Conservation (phyloP, 2,797 vertebrate genomes). For the Echeneis naucrates region DNA sequence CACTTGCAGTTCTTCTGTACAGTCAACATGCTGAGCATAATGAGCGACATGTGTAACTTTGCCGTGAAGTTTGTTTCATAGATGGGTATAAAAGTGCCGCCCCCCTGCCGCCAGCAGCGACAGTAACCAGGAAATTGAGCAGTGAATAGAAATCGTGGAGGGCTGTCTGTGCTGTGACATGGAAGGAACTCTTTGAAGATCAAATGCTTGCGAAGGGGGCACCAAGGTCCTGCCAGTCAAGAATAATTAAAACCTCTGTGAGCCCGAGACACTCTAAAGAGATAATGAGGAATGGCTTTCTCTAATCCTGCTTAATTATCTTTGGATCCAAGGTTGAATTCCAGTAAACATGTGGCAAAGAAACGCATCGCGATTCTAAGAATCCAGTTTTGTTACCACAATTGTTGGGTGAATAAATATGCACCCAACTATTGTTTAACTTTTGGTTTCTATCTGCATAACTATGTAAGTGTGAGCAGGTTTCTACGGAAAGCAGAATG, state of each 20-base stretch:
- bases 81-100: constrained; percentile 24
- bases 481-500: not conserved
- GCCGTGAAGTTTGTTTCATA: constrained; percentile 11
- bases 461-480: not conserved
- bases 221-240: constrained; percentile 71
- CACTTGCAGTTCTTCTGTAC: constrained; percentile 5
- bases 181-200: constrained; percentile 79
- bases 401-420: not conserved
- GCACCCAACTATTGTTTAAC: not conserved
- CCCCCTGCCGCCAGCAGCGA: constrained; percentile 25
- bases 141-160: constrained; percentile 50
- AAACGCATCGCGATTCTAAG: constrained; percentile 4
- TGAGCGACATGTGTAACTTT: constrained; percentile 40
- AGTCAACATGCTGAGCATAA: constrained; percentile 32
- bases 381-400: constrained; percentile 17
- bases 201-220: constrained; percentile 69
- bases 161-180: constrained; percentile 64
- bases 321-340: constrained; percentile 72
- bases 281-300: constrained; percentile 77
- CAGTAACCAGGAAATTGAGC: constrained; percentile 44
- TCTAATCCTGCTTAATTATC: constrained; percentile 81
- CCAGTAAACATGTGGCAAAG: constrained; percentile 60
- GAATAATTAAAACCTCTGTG: constrained; percentile 80
- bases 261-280: constrained; percentile 72
- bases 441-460: not conserved